Evolutionary conservation across 2,888 invertebrate species (phyloP), one percentile per base, ranked within the genome.

Genomic region (Eupithecia exiguata): DNA sequence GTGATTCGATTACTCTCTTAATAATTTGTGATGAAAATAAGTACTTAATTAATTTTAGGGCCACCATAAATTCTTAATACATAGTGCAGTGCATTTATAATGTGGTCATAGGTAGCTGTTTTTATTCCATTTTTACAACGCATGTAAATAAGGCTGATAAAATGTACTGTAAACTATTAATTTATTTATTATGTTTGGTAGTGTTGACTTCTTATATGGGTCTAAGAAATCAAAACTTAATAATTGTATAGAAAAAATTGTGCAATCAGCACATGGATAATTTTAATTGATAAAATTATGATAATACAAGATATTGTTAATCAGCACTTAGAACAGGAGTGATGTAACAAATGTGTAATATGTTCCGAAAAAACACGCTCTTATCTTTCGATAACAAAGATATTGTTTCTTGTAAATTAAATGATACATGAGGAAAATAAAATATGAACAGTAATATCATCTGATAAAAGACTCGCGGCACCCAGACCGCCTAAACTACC

Each of bases 111-210:
- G 40, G 66, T 87, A 85, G 79, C 74, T 88, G 84, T 84, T 79
- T 79, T 83, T 82, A 80, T 78, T 79, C 78, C 78, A 84, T 85
- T 84, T 72, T 84, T 84, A 85, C 82, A 85, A 84, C 81, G 88
- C 89, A 83, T 91, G 89, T 91, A 91, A 81, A 91, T 91, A 91
- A 89, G 88, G 90, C 89, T 91, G 89, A 89, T 84, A 84, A 84
- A 87, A 86, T 82, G 82, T 83, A 84, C 80, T 87, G 80, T 88
- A 86, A 84, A 82, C 76, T 77, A 58, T 80, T 87, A 83, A 83
- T 85, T 89, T 85, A 86, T 82, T 84, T 78, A 78, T 74, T 67
- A 70, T 77, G 74, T 80, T 78, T 77, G 74, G 74, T 78, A 78
- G 78, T 74, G 72, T 43, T 35, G 40, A 70, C 61, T 70, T 49